Conservation (phyloP, 2,888 invertebrate species). For the Acanthacorydalis orientalis region DNA sequence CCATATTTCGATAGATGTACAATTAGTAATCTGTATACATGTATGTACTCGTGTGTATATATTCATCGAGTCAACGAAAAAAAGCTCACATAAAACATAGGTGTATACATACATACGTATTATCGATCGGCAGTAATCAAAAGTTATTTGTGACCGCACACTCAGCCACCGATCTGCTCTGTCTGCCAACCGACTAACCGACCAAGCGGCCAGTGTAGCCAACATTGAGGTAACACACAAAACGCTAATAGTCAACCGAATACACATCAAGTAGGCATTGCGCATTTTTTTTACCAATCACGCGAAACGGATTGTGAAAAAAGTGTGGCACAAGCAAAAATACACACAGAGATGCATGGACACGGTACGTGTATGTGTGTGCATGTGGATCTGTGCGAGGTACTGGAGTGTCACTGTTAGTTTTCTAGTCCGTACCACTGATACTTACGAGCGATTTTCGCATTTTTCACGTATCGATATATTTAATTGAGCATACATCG, state of each 20-base stretch:
- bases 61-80: no score
- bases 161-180: background rate
- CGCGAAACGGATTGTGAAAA: background rate
- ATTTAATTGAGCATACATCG: no score
- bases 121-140: conserved; percentile 1
- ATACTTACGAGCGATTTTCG: no score
- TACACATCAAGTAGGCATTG: conserved; percentile 24
- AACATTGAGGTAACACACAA: conserved; percentile 28
- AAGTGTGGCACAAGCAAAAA: conserved; percentile 15
- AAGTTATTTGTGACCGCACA: background rate
- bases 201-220: conserved; percentile 15
- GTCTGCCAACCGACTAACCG: conserved; percentile 1
- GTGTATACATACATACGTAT: conserved; percentile 1
- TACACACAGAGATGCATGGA: conserved; percentile 8
- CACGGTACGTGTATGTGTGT: conserved; percentile 8
- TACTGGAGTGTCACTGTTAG: conserved; percentile 3
- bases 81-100: no score
- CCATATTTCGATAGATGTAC: no score
- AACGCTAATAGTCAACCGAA: conserved; percentile 27
- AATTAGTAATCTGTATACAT: no score
- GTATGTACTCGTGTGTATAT: no score
- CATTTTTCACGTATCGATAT: no score
- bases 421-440: no score
- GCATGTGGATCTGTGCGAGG: conserved; percentile 7
- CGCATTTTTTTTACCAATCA: conserved; percentile 26